Conservation (phyloP, 2,888 invertebrate species). For the Tachystola acroxantha region DNA sequence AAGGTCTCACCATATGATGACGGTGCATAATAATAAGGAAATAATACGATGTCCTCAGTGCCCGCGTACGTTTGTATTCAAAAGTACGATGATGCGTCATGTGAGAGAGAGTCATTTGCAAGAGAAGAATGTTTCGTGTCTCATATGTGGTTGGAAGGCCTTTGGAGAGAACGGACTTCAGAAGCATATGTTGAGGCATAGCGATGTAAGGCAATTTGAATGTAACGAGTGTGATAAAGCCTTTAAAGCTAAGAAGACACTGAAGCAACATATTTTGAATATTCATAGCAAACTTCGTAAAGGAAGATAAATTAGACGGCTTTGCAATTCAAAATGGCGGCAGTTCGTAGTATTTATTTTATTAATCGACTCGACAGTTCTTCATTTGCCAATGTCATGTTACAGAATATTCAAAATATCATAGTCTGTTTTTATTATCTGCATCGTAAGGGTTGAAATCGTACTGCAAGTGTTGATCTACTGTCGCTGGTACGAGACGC, state of each 20-base stretch:
- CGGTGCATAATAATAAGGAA: conserved; percentile 21
- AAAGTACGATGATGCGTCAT: conserved; percentile 29
- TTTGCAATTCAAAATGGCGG: too few relatives aligned
- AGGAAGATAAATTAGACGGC: too few relatives aligned
- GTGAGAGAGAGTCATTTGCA: conserved; percentile 27
- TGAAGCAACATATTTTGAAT: conserved; percentile 18
- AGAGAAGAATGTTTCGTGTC: conserved; percentile 44
- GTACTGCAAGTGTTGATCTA: too few relatives aligned
- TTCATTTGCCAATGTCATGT: too few relatives aligned
- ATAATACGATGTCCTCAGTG: conserved; percentile 28
- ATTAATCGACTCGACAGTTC: too few relatives aligned
- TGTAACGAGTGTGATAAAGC: conserved; percentile 17
- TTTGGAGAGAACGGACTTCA: conserved; percentile 18
- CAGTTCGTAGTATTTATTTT: too few relatives aligned
- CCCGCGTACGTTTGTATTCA: conserved; percentile 26
- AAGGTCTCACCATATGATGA: conserved; percentile 23
- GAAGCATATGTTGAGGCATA: conserved; percentile 23
- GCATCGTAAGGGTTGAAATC: too few relatives aligned
- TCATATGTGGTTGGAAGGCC: conserved; percentile 37
- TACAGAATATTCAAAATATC: too few relatives aligned
- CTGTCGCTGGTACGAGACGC: too few relatives aligned
- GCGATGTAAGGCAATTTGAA: conserved; percentile 14
- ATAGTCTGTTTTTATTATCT: too few relatives aligned
- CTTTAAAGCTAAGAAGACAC: conserved; percentile 21
- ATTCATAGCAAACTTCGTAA: too few relatives aligned